Percentiles rank a stretch among this genome's conserved stretches.
Conservation (phyloP, 2,113 vertebrate genomes). For the Silurus asotus region DNA sequence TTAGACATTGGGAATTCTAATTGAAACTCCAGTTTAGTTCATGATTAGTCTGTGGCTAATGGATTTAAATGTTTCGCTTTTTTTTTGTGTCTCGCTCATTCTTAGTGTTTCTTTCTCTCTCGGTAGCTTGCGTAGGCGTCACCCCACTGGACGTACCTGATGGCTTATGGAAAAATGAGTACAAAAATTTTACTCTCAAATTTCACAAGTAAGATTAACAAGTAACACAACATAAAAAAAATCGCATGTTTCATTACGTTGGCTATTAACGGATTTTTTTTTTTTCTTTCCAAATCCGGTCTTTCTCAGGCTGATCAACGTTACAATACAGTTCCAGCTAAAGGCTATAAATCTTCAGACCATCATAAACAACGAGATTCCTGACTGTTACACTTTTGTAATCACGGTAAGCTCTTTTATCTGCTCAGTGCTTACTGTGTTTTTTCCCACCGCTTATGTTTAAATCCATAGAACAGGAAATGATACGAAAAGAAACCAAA, state of each 20-base stretch:
- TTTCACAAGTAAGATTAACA: conserved; percentile 85
- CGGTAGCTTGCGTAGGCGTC: conserved; percentile 80
- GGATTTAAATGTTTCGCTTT: background rate
- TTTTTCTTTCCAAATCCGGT: background rate
- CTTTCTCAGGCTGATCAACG: conserved; percentile 80
- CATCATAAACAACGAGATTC: conserved; percentile 93
- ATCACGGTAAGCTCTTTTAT: conserved; percentile 76
- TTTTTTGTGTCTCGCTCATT: background rate
- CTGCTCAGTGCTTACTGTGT: background rate
- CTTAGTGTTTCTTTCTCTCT: conserved; percentile 16
- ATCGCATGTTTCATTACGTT: background rate
- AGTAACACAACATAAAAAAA: background rate
- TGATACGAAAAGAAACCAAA: background rate
- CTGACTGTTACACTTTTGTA: conserved; percentile 92
- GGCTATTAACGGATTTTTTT: background rate
- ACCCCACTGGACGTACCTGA: conserved; percentile 68
- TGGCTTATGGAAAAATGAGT: conserved; percentile 54
- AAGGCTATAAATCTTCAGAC: conserved; percentile 96
- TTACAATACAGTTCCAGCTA: conserved; percentile 89
- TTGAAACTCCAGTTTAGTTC: background rate
- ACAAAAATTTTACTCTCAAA: conserved; percentile 90
- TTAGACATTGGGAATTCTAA: background rate
- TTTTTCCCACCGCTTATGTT: background rate
- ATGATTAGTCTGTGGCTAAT: background rate
- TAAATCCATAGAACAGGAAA: background rate